Conservation (phyloP, 2,113 vertebrate species). For the Rhinoderma darwinii region DNA sequence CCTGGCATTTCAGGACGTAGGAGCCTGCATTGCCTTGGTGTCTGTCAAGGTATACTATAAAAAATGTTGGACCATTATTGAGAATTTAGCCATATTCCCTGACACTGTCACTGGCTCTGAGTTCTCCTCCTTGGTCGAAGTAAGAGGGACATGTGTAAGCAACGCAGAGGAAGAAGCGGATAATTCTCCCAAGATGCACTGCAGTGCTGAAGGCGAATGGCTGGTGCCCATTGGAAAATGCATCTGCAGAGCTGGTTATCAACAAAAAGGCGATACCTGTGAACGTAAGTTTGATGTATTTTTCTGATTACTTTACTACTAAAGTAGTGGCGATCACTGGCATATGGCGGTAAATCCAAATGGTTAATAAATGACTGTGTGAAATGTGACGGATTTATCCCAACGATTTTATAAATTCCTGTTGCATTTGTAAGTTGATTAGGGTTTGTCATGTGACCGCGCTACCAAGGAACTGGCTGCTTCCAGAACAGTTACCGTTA, state of each 20-base stretch:
- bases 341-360: not conserved
- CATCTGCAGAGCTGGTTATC: slow-evolving; percentile 97
- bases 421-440: not conserved
- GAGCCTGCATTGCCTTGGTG: slow-evolving; percentile 97
- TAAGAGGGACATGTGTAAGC: slow-evolving; percentile 91
- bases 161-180: slow-evolving; percentile 95
- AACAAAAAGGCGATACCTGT: slow-evolving; percentile 96
- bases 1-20: slow-evolving; percentile 99
- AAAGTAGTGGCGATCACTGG: not conserved
- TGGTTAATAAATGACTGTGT: not conserved
- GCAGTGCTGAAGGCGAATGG: slow-evolving; percentile 98
- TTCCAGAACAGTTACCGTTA: not conserved
- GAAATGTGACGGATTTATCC: too few relatives aligned
- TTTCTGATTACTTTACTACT: slow-evolving; percentile 40
- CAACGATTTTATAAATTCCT: too few relatives aligned
- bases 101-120: slow-evolving; percentile 98
- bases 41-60: slow-evolving; percentile 99
- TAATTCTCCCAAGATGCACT: slow-evolving; percentile 98
- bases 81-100: slow-evolving; percentile 97
- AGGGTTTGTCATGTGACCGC: not conserved
- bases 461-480: not conserved
- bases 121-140: slow-evolving; percentile 98
- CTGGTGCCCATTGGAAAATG: slow-evolving; percentile 99
- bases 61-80: slow-evolving; percentile 99
- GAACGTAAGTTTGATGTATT: slow-evolving; percentile 87